A percentile compares a stretch with the other conserved stretches of the same genome.
Evolutionary conservation across 2,113 vertebrate species (phyloP).

Genomic region (Scopus umbretta): DNA sequence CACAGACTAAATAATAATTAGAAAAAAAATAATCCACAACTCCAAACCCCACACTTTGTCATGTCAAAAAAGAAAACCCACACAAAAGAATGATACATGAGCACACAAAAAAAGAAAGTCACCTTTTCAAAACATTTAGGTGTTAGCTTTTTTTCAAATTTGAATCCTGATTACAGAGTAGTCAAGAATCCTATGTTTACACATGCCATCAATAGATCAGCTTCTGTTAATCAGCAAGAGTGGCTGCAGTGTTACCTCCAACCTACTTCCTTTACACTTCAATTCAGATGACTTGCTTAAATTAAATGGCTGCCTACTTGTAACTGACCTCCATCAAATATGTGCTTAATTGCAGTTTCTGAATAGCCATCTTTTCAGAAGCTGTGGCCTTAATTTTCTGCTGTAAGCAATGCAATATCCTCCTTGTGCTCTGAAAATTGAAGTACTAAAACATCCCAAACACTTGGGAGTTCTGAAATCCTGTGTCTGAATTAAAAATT

Average conservation of each 20-base stretch:
- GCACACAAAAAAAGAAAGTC: neutral
- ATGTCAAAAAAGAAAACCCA: neutral
- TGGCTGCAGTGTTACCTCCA: neutral
- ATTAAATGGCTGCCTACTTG: neutral
- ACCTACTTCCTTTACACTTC: neutral
- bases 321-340: neutral
- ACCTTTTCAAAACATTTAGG: neutral
- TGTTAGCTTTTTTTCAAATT: neutral
- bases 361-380: neutral
- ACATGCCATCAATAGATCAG: neutral
- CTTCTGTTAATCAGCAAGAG: neutral
- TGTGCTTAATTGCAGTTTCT: neutral
- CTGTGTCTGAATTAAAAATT: neutral
- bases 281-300: neutral
- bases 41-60: neutral
- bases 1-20: neutral
- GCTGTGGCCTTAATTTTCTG: neutral
- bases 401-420: neutral
- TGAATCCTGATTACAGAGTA: neutral
- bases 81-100: neutral
- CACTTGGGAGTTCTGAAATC: neutral
- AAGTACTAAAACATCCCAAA: neutral
- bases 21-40: neutral
- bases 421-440: neutral
- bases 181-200: neutral